Base-by-base conservation (phyloP, 2,797 vertebrate species). In the Alcedo atthis region DNA sequence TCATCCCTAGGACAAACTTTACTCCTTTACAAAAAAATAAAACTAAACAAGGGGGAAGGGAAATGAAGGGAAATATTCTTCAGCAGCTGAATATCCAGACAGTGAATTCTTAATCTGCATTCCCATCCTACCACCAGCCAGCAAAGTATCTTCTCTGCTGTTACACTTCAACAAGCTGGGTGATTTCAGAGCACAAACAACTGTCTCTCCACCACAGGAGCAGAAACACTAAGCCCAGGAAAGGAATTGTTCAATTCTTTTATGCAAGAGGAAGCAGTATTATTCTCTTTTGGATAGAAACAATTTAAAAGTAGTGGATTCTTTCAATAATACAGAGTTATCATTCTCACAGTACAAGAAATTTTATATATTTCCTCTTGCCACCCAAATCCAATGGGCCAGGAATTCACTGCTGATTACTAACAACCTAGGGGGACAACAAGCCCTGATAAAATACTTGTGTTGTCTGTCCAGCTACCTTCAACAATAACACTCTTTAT, bases 111-210 rank as follows among this genome's bases (percentile, higher is more conserved):
- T 95, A 87, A 90, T 30, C 81, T 68, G 64, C 10, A 32, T 28
- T 91, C 54, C 58, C 37, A 75, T 68, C 81, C 66, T 90, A 43
- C 53, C 79, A 68, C 54, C 58, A 91, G 91, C 68, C 85, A 92
- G 78, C 4, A 22, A 59, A 95, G 64, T 16, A 54, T 48, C 84
- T 63, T 85, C 75, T 78, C 90, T 75, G 86, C 68, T 75, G 88
- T 87, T 75, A 81, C 0, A 24, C 71, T 89, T 70, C 88, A 85
- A 57, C 90, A 59, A 6, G 2, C 80, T 59, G 35, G 2, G 58
- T 71, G 74, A 70, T 75, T 64, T 79, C 78, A 6, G 7, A 81
- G 64, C 75, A 94, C 81, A 78, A 85, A 55, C 48, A 46, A 85
- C 24, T 85, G 59, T 28, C 35, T 91, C 74, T 67, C 82, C 85